These are phyloP conservation scores for Astatoreochromis straeleni DNA, from an alignment of 2,113 vertebrate genomes.

Conservation along the genomic window DNA sequence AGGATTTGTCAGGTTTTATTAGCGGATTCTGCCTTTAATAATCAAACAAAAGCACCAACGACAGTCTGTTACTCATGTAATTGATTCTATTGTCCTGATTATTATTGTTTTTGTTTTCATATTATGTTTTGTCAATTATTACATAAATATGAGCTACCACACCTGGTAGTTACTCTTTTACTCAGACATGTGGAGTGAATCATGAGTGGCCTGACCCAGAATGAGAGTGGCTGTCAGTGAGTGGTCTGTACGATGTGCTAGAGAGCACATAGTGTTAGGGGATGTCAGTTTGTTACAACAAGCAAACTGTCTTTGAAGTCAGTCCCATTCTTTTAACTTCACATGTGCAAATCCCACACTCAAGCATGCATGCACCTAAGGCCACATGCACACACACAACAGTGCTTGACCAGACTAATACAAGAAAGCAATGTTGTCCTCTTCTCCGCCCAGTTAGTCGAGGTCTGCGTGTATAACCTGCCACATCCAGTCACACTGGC, in stretches of 20 bases:
- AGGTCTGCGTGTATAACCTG: not conserved
- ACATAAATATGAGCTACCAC: not conserved
- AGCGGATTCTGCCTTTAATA: not conserved
- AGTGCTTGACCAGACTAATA: not conserved
- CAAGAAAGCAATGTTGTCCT: not conserved
- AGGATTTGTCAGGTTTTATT: not conserved
- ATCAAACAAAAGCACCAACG: not conserved
- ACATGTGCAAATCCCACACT: not conserved
- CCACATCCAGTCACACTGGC: not conserved
- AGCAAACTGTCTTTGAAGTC: conserved; percentile 10
- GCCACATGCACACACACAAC: not conserved
- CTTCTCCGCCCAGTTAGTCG: not conserved
- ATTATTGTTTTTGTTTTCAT: not conserved
- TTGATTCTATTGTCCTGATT: not conserved
- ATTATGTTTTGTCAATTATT: not conserved
- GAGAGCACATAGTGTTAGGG: not conserved
- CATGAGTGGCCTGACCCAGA: not conserved
- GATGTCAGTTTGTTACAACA: not conserved
- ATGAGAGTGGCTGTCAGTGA: not conserved
- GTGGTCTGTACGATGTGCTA: not conserved
- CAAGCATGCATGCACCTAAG: not conserved
- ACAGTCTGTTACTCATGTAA: not conserved
- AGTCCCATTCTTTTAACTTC: not conserved
- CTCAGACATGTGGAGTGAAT: conserved; percentile 25
- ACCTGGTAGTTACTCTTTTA: not conserved